These are phyloP conservation scores for Drosophila kepulauana DNA, from an alignment of 1,140 invertebrate genomes.

Conservation along the genomic window DNA sequence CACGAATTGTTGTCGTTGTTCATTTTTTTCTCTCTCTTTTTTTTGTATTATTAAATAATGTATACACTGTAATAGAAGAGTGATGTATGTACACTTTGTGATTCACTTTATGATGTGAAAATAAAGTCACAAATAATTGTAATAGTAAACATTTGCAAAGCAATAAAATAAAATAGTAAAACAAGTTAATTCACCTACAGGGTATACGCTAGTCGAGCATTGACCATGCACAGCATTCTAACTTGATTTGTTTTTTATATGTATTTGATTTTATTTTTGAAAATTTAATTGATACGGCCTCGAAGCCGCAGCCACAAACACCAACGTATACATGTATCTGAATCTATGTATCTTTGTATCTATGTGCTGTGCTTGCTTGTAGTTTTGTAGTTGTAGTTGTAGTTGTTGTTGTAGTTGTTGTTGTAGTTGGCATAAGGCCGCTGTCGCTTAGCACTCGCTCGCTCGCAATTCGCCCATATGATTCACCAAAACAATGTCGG, in stretches of 20 bases:
- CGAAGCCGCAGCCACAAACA: constrained; percentile 22
- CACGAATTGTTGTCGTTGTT: constrained; percentile 17
- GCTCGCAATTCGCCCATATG: constrained; percentile 23
- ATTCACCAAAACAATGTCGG: constrained; percentile 61
- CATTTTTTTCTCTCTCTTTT: neutral
- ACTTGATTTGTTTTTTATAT: neutral
- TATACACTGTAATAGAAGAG: neutral
- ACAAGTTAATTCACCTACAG: neutral
- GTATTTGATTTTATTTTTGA: constrained; percentile 21
- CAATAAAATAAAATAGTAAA: neutral
- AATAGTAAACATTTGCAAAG: too few relatives aligned
- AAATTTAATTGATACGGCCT: constrained; percentile 67
- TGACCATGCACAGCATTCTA: neutral
- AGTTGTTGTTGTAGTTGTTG: neutral
- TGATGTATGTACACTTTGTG: too few relatives aligned
- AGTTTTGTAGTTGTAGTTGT: constrained; percentile 2
- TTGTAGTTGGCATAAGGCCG: constrained; percentile 16
- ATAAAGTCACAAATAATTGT: too few relatives aligned
- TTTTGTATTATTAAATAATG: neutral
- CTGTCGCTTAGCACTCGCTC: constrained; percentile 1
- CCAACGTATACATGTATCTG: neutral
- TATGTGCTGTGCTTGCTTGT: neutral
- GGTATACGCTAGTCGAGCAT: neutral
- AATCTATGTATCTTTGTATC: neutral
- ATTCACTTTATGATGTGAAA: too few relatives aligned